Conservation (phyloP, 2,888 invertebrate species). For the Aethes cnicana region DNA sequence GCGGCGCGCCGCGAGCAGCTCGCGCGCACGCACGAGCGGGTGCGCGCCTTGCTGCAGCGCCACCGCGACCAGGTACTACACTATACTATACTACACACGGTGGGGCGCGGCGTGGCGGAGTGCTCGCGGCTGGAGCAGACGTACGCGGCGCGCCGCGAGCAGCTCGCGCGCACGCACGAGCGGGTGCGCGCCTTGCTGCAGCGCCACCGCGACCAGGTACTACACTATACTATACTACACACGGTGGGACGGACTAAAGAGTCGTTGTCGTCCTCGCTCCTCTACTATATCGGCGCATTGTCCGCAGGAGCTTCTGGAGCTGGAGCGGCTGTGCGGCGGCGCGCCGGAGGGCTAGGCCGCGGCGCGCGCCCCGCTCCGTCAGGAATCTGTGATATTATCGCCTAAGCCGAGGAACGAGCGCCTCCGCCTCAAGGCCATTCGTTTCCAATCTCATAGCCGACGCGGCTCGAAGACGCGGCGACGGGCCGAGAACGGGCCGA, state of each 20-base stretch:
- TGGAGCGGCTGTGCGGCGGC: slow-evolving; percentile 68
- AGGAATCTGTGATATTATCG: slow-evolving; percentile 80
- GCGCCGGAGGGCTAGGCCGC: slow-evolving; percentile 59
- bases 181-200: slow-evolving; percentile 85
- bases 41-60: slow-evolving; percentile 83
- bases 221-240: too few species aligned
- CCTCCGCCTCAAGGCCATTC: too few species aligned
- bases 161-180: slow-evolving; percentile 90
- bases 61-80: slow-evolving; percentile 63
- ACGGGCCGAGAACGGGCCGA: neutral
- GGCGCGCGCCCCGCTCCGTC: slow-evolving; percentile 34
- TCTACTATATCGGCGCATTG: neutral
- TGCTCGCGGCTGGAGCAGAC: slow-evolving; percentile 90
- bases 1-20: slow-evolving; percentile 89
- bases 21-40: slow-evolving; percentile 89
- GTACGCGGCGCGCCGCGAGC: slow-evolving; percentile 89
- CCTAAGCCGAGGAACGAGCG: slow-evolving; percentile 61
- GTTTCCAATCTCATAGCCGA: slow-evolving; percentile 58
- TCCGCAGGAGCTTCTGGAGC: slow-evolving; percentile 63
- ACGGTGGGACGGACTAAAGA: too few species aligned
- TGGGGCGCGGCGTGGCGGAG: too few species aligned
- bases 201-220: slow-evolving; percentile 66
- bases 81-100: too few species aligned
- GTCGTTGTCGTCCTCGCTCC: neutral
- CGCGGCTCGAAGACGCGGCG: too few species aligned